Percentiles rank a stretch among this genome's conserved stretches.
phyloP scores from a whole-genome alignment of 2,797 vertebrate species.

The Columba guinea region DNA sequence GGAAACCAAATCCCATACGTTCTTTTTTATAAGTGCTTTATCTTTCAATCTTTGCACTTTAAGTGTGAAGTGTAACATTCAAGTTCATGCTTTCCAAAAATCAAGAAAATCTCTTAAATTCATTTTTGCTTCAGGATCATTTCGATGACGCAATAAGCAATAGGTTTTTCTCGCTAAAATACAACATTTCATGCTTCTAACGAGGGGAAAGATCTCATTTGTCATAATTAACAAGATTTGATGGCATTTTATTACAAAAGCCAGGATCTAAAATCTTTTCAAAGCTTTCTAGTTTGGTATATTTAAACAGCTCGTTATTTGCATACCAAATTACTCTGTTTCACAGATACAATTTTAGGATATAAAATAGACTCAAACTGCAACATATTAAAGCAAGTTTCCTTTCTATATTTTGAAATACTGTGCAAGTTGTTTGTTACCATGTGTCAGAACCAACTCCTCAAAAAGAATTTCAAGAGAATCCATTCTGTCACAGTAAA shows the following conservation, averaged over 20 bases:
- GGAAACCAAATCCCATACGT: background rate
- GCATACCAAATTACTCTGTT: background rate
- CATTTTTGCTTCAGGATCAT: background rate
- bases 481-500: background rate
- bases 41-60: background rate
- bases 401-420: background rate
- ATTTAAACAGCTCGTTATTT: slow-evolving; percentile 26
- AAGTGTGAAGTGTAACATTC: background rate
- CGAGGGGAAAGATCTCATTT: slow-evolving; percentile 5
- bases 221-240: slow-evolving; percentile 22
- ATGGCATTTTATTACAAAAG: slow-evolving; percentile 15
- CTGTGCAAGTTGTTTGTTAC: background rate
- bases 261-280: background rate
- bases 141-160: background rate
- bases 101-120: background rate
- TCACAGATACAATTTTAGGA: background rate
- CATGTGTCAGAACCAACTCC: background rate
- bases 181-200: background rate
- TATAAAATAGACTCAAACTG: background rate
- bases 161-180: background rate
- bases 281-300: slow-evolving; percentile 5
- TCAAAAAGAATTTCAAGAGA: background rate
- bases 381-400: background rate
- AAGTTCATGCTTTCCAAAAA: background rate
- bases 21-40: background rate